Conservation (phyloP, 2,888 invertebrate species). For the Phengaris alcon region DNA sequence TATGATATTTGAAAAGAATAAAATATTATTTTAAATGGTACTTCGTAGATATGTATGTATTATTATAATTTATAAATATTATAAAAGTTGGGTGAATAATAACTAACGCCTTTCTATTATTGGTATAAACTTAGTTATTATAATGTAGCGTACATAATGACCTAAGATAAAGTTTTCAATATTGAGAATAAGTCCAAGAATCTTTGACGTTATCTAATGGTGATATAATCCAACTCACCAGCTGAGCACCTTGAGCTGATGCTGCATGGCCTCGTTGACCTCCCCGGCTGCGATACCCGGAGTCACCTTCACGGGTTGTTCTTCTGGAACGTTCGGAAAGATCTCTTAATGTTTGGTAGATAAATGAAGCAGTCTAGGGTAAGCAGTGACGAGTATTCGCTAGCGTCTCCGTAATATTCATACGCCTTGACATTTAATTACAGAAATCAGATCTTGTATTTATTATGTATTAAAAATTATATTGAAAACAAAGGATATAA, state of each 20-base stretch:
- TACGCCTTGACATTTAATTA: background rate
- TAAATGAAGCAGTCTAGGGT: background rate
- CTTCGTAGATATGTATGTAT: too few species aligned
- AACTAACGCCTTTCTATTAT: too few species aligned
- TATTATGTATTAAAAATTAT: too few species aligned
- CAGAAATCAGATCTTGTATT: background rate
- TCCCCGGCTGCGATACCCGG: conserved; percentile 70
- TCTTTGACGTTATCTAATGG: too few species aligned
- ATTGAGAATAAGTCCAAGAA: too few species aligned
- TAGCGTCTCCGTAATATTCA: conserved; percentile 1
- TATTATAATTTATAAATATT: too few species aligned
- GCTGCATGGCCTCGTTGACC: conserved; percentile 68
- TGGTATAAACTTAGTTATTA: too few species aligned
- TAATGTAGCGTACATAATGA: too few species aligned
- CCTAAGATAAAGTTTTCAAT: too few species aligned
- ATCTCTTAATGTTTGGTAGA: background rate
- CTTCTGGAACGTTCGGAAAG: conserved; percentile 47
- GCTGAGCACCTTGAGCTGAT: conserved; percentile 68
- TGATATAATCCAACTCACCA: conserved; percentile 54
- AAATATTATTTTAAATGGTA: too few species aligned
- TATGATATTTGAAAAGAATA: too few species aligned
- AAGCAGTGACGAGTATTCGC: conserved; percentile 4
- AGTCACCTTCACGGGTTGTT: conserved; percentile 72
- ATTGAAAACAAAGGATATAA: background rate
- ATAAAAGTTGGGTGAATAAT: too few species aligned